Conservation (phyloP, 2,888 invertebrate species). For the Pristionchus fissidentatus region DNA sequence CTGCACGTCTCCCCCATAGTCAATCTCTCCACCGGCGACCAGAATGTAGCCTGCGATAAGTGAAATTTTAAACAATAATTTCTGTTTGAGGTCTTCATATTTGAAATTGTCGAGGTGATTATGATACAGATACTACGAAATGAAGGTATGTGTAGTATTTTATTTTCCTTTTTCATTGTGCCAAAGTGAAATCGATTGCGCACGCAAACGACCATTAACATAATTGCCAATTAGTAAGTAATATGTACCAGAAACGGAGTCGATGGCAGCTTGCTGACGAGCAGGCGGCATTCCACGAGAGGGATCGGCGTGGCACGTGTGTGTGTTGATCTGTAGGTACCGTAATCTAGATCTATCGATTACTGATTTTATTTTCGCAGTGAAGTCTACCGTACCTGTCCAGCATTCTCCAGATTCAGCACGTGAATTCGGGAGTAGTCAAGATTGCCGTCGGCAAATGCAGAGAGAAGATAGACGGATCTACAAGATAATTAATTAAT, state of each 20-base stretch:
- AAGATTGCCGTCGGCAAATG: slow-evolving; percentile 71
- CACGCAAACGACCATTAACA: not conserved
- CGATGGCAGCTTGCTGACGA: slow-evolving; percentile 72
- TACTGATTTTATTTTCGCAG: not conserved
- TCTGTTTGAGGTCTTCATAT: not conserved
- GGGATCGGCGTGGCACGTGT: slow-evolving; percentile 66
- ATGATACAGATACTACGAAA: too few relatives aligned
- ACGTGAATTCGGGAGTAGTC: slow-evolving; percentile 72
- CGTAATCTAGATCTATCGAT: too few relatives aligned
- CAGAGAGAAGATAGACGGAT: slow-evolving; percentile 71
- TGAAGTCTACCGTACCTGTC: slow-evolving; percentile 49
- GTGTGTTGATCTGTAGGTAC: slow-evolving; percentile 61
- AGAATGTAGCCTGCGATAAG: slow-evolving; percentile 68
- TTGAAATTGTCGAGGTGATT: too few relatives aligned
- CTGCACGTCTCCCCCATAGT: slow-evolving; percentile 67
- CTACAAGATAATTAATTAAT: slow-evolving; percentile 51
- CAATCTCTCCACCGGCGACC: slow-evolving; percentile 73
- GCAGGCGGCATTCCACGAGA: slow-evolving; percentile 71
- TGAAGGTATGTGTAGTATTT: too few relatives aligned
- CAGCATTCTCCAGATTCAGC: slow-evolving; percentile 63
- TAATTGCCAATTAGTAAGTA: not conserved
- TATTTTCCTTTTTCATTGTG: too few relatives aligned
- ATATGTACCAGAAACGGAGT: slow-evolving; percentile 64
- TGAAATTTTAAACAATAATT: not conserved
- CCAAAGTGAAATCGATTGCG: not conserved